A percentile compares a stretch with the other conserved stretches of the same genome.
phyloP scores from a whole-genome alignment of 1,140 invertebrate genomes.

The Drosophila ananassae region DNA sequence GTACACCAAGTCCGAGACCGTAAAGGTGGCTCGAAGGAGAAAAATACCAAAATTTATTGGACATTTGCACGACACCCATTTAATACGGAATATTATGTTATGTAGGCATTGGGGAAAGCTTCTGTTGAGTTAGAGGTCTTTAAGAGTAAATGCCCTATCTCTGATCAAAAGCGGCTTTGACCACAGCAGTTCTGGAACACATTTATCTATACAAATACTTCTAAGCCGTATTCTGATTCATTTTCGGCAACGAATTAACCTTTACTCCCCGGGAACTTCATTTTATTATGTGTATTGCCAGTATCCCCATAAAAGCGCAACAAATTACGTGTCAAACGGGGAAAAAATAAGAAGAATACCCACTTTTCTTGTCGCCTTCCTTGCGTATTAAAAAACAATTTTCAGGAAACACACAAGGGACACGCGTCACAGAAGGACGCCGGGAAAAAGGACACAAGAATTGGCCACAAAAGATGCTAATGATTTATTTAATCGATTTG shows the following conservation, averaged over 20 bases:
- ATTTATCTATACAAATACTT: too few relatives aligned
- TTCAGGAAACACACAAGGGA: constrained; percentile 66
- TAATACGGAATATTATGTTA: constrained; percentile 41
- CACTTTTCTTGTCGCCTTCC: constrained; percentile 7
- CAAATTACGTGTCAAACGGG: constrained; percentile 77
- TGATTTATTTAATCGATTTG: constrained; percentile 84
- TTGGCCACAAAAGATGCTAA: constrained; percentile 84
- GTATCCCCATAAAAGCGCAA: constrained; percentile 53
- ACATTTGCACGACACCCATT: constrained; percentile 80
- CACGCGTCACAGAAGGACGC: constrained; percentile 51
- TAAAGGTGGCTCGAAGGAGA: constrained; percentile 69
- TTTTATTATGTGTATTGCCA: not conserved
- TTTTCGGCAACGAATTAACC: constrained; percentile 56
- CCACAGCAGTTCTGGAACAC: too few relatives aligned
- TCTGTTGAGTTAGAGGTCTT: too few relatives aligned
- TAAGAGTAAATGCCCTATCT: too few relatives aligned
- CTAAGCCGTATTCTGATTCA: not conserved
- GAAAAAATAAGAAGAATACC: not conserved
- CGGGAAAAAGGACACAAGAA: constrained; percentile 42
- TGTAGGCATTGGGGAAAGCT: not conserved
- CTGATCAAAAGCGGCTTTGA: too few relatives aligned
- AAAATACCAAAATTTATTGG: constrained; percentile 82
- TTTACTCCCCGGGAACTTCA: constrained; percentile 22
- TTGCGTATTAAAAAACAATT: constrained; percentile 82
- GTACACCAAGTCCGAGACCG: too few relatives aligned